A percentile compares a stretch with the other conserved stretches of the same genome.
Evolutionary conservation across 1,140 invertebrate species (phyloP).

Genomic region (Drosophila funebris): DNA sequence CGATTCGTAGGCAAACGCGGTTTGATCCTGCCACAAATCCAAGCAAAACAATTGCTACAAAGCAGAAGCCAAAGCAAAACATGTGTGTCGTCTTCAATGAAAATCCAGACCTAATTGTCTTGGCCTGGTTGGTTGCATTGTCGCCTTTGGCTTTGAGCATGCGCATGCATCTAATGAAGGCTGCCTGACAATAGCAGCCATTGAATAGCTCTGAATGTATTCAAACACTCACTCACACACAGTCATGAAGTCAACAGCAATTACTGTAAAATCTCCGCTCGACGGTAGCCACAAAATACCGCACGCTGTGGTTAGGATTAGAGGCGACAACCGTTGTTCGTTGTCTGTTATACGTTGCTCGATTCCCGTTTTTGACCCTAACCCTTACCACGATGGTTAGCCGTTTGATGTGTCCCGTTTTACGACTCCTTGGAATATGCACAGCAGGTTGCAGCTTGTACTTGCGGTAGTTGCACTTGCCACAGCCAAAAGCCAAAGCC

Average conservation of each 20-base stretch:
- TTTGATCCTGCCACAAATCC: slow-evolving; percentile 5
- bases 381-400: neutral
- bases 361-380: neutral
- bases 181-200: slow-evolving; percentile 17
- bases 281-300: slow-evolving; percentile 36
- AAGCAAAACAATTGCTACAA: neutral
- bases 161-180: slow-evolving; percentile 33
- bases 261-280: slow-evolving; percentile 59
- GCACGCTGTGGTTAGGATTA: slow-evolving; percentile 63
- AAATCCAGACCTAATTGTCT: neutral
- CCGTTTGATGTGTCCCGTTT: slow-evolving; percentile 56
- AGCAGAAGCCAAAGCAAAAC: neutral
- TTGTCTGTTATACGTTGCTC: neutral
- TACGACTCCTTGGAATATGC: slow-evolving; percentile 11
- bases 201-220: slow-evolving; percentile 12
- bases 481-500: slow-evolving; percentile 46
- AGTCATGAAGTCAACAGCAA: slow-evolving; percentile 81
- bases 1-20: too few relatives aligned
- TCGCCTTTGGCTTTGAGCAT: neutral
- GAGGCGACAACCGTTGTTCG: slow-evolving; percentile 5
- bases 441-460: slow-evolving; percentile 52
- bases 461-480: slow-evolving; percentile 35
- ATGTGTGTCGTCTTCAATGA: neutral
- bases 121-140: neutral
- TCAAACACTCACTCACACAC: slow-evolving; percentile 7